These are phyloP conservation scores for Chelonoidis abingdonii DNA, from an alignment of 2,113 vertebrate species.

Conservation along the genomic window DNA sequence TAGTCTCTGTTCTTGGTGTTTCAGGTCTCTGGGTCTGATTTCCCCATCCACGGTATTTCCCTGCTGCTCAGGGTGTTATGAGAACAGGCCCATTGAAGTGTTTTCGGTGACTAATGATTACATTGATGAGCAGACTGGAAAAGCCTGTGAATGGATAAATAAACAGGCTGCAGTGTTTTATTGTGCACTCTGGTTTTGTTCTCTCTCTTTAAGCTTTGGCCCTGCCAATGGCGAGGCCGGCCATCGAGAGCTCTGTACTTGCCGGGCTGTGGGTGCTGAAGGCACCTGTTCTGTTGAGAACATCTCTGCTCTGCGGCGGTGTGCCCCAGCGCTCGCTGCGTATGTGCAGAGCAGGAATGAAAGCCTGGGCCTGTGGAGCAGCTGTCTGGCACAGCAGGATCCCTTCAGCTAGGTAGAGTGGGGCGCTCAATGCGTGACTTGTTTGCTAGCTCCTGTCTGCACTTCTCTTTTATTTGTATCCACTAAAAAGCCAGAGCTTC, in stretches of 20 bases:
- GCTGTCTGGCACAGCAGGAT: not conserved
- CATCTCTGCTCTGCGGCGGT: not conserved
- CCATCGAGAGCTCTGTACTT: not conserved
- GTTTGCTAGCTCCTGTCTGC: not conserved
- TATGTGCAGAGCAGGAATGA: not conserved
- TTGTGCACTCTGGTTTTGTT: not conserved
- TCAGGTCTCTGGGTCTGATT: not conserved
- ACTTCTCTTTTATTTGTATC: not conserved
- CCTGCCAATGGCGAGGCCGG: not conserved
- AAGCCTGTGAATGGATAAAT: not conserved
- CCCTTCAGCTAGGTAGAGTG: not conserved
- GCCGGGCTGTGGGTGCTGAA: no score
- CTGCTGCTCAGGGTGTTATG: not conserved
- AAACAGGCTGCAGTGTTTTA: not conserved
- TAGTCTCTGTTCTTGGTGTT: not conserved
- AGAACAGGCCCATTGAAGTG: not conserved
- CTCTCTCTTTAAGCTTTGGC: not conserved
- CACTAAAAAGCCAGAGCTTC: not conserved
- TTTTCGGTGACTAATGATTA: not conserved
- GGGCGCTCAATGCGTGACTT: rapidly evolving
- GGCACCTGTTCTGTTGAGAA: not conserved
- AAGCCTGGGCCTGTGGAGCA: no score
- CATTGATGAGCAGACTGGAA: not conserved
- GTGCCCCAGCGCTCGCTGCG: rapidly evolving
- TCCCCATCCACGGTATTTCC: not conserved